Base-by-base conservation (phyloP, 2,888 invertebrate species). In the Lasioglossum zephyrum region DNA sequence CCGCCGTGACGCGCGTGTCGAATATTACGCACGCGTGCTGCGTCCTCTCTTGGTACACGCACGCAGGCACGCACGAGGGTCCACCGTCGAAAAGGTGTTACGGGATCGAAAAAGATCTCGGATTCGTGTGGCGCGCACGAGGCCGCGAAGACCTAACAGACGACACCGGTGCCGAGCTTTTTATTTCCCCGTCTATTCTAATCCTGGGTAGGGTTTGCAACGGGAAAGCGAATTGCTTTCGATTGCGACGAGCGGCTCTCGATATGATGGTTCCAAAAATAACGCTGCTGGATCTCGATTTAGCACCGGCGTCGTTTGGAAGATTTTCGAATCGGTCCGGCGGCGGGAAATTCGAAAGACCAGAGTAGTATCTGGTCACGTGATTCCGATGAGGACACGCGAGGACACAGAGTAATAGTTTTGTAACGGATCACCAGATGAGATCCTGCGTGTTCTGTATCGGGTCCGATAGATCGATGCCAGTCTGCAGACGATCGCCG, bases 1-100 rank as follows among this genome's bases (percentile, higher is more conserved):
- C 81, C 82, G 90, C 66, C 85, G 87, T 91, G 91, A 91, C 89
- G 87, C 89, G 91, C 90, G 88, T 90, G 90, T 88, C 91, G 88
- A 87, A 90, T 90, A 90, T 90, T 90, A 90, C 89, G 90, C 90
- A 84, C 90, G 88, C 90, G 86, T 84, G 85, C 82, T 86, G 82
- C 81, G 79, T 47, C 70, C 82, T 72, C 44, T 81, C 77, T 18
- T 31, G 57, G 31, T 63, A 36, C 63, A 18, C 63, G 79, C 79
- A 72, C 84, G 77, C 57, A 73, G 79, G 36, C 60, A 78, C 83
- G 80, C 84, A 79, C 72, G 44, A 16, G 78, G 26, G 57, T 4
- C 13, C 74, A 44, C 47, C 85, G 79, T 57, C 80, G 83, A 77
- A 85, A 83, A 89, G 79, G 75, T 87, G 83, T 81, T 77, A 86